These are phyloP conservation scores for Stenoptilia bipunctidactyla DNA, from an alignment of 2,888 invertebrate genomes.

Conservation along the genomic window DNA sequence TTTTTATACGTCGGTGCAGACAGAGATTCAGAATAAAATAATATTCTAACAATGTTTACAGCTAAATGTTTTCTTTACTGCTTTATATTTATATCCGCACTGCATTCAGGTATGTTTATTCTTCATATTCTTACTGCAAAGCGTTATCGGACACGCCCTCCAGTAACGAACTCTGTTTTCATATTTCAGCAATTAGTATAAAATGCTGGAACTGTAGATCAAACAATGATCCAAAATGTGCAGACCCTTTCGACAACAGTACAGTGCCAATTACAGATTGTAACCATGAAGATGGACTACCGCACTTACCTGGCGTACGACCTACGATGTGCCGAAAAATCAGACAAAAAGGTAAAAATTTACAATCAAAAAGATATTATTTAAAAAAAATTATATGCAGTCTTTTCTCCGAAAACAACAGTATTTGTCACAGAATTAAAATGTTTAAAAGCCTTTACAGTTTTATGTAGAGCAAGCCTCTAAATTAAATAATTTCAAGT, in stretches of 20 bases:
- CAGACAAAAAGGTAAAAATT: constrained; percentile 83
- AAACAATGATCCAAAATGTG: constrained; percentile 89
- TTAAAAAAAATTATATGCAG: too few relatives aligned
- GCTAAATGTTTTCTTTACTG: background rate
- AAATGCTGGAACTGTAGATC: constrained; percentile 95
- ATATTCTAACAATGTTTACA: background rate
- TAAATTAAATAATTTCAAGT: too few relatives aligned
- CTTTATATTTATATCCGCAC: constrained; percentile 7
- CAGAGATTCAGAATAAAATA: too few relatives aligned
- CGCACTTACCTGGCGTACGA: constrained; percentile 76
- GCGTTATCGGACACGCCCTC: constrained; percentile 36
- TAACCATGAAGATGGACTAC: constrained; percentile 69
- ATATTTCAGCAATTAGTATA: constrained; percentile 72
- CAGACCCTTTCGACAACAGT: constrained; percentile 92
- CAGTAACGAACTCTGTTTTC: constrained; percentile 8
- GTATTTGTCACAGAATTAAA: too few relatives aligned
- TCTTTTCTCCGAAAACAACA: too few relatives aligned
- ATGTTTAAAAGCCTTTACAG: too few relatives aligned
- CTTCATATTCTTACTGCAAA: background rate
- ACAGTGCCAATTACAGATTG: constrained; percentile 90
- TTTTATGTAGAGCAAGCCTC: too few relatives aligned
- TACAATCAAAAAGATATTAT: too few relatives aligned
- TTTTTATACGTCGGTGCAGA: too few relatives aligned
- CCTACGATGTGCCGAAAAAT: constrained; percentile 94
- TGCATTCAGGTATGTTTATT: constrained; percentile 24